phyloP scores from a whole-genome alignment of 2,797 vertebrate genomes.

The Avahi laniger region DNA sequence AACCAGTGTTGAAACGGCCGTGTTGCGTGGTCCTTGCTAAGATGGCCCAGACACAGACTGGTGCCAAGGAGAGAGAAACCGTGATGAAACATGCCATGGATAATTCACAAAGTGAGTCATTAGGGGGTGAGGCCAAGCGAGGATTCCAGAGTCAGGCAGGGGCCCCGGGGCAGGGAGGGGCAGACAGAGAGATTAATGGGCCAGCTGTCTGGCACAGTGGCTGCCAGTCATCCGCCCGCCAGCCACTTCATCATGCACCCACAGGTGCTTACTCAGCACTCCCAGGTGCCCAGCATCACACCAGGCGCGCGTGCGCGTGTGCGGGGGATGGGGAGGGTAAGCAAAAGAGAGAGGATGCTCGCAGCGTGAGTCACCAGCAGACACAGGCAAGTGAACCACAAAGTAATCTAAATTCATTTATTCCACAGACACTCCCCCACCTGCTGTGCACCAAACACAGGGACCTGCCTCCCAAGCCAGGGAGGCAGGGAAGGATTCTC shows the following conservation, averaged over 20 bases:
- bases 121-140: background rate
- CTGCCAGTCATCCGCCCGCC: background rate
- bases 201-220: background rate
- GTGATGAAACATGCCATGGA: background rate
- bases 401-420: slow-evolving; percentile 63
- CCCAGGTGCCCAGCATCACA: background rate
- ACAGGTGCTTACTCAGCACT: slow-evolving; percentile 38
- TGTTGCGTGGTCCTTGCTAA: background rate
- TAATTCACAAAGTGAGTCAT: background rate
- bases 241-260: background rate
- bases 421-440: slow-evolving; percentile 58
- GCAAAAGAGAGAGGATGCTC: background rate
- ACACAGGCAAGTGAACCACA: slow-evolving; percentile 43
- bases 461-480: background rate
- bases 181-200: background rate
- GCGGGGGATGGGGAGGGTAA: background rate
- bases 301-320: accelerated
- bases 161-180: background rate
- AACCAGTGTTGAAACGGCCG: background rate
- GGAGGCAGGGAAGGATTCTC: background rate
- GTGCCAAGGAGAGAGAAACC: background rate
- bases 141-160: background rate
- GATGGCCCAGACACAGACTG: background rate
- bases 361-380: slow-evolving; percentile 15
- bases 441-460: background rate